Evolutionary conservation across 1,140 invertebrate species (phyloP), one percentile per base, ranked within the genome.

Genomic region (Sinonovacula constricta): DNA sequence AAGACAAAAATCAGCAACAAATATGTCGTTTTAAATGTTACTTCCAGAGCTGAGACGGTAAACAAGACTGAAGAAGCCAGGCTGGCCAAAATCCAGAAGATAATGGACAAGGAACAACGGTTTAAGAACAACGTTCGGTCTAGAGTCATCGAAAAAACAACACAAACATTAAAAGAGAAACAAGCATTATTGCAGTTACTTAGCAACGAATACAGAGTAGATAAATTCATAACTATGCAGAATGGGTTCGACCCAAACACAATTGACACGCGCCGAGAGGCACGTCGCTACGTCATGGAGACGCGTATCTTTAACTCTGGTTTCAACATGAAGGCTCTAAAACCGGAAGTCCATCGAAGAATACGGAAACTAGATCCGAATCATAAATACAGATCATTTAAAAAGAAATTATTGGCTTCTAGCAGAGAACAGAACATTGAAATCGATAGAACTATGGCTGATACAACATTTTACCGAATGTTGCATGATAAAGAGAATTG

Each of bases 151-250:
- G 10, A 69, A 54, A 68, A 59, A 54, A 69, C 67, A 10, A 63
- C 65, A 0, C 69, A 78, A 60, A 34, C 57, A 30, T 54, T 78
- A n/a, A 69, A 54, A 36, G 75, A 78, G 28, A 62, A 63, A 68
- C 34, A 39, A 53, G 75, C 75, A 15, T 54, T 78, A 33, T 49
- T 60, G 4, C 53, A 70, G 24, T 54, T 78, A 2, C 39, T 78
- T 15, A 36, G 28, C 28, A 63, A 78, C 14, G 75, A 78, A 1
- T 78, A 78, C 45, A 69, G 39, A 49, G 67, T 78, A 24, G 54
- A 78, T n/a, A 78, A 78, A 24, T 78, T 78, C 39, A 53, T 78
- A 3, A 78, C 75, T 34, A 78, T 78, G 75, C 53, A 60, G 36
- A 26, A 59, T 24, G 57, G 49, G 7, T 78, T 78, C 28, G 39